phyloP scores from a whole-genome alignment of 1,140 invertebrate genomes.

The Delia radicum region DNA sequence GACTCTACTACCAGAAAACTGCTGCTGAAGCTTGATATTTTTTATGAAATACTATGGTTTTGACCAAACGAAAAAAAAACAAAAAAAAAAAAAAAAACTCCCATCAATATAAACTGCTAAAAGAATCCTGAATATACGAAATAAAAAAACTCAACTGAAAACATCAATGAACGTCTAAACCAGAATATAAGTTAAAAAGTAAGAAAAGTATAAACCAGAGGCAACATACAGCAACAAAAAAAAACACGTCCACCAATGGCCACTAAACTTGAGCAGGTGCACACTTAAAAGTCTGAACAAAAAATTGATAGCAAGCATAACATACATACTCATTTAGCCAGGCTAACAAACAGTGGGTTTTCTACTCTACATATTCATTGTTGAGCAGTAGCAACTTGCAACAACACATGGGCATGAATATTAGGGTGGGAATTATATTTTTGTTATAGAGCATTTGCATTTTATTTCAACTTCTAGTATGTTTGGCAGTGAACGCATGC shows the following conservation, averaged over 20 bases:
- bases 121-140: background rate
- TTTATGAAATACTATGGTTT: conserved; percentile 5
- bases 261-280: conserved; percentile 28
- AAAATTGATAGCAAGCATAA: background rate
- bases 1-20: background rate
- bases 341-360: no score
- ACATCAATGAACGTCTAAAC: conserved; percentile 26
- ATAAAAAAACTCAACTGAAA: conserved; percentile 6
- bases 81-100: conserved; percentile 2
- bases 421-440: no score
- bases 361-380: background rate
- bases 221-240: background rate
- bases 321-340: background rate
- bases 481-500: no score
- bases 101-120: conserved; percentile 12
- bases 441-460: no score
- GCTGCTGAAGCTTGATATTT: background rate
- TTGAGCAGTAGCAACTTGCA: background rate
- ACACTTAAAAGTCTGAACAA: background rate
- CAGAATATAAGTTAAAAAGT: conserved; percentile 4
- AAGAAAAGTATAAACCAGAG: background rate
- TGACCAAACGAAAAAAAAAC: background rate
- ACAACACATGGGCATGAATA: no score
- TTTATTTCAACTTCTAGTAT: no score
- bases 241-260: conserved; percentile 14